A percentile compares a stretch with the other conserved stretches of the same genome.
Evolutionary conservation across 2,797 vertebrate genomes (phyloP).

Genomic region (Arctocebus calabarensis): DNA sequence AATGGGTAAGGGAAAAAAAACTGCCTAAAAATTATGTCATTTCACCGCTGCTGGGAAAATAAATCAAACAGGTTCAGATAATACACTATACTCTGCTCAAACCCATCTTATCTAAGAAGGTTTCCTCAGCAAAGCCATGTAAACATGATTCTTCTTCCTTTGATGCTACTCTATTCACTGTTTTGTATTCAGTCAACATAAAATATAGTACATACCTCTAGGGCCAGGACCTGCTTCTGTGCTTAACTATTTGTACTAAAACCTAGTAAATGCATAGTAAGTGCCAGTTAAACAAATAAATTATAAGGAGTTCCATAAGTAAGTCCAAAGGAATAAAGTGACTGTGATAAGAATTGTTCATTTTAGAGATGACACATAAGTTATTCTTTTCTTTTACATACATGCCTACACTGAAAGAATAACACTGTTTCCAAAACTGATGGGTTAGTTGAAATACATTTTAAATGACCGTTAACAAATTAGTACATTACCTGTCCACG

Average conservation of each 20-base stretch:
- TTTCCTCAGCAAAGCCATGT: not conserved
- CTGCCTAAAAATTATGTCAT: not conserved
- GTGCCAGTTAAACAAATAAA: not conserved
- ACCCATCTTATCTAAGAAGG: not conserved
- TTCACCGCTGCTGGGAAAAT: not conserved
- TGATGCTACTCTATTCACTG: not conserved
- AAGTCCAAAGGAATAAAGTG: not conserved
- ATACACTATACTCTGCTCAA: not conserved
- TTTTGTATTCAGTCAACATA: not conserved
- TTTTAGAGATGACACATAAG: not conserved
- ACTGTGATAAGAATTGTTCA: not conserved
- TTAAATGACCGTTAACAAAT: not conserved
- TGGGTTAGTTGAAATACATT: not conserved
- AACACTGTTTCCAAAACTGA: not conserved
- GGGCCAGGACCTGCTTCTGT: not conserved
- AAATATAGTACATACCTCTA: not conserved
- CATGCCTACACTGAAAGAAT: not conserved
- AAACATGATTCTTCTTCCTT: not conserved
- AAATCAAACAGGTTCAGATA: not conserved
- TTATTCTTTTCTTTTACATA: not conserved
- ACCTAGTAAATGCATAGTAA: not conserved
- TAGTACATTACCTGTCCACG: conserved; percentile 94
- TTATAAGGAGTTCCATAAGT: not conserved
- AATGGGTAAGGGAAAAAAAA: not conserved
- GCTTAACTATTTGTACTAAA: not conserved